Evolutionary conservation across 2,888 invertebrate genomes (phyloP).

Genomic region (Azorinus chamasolen): DNA sequence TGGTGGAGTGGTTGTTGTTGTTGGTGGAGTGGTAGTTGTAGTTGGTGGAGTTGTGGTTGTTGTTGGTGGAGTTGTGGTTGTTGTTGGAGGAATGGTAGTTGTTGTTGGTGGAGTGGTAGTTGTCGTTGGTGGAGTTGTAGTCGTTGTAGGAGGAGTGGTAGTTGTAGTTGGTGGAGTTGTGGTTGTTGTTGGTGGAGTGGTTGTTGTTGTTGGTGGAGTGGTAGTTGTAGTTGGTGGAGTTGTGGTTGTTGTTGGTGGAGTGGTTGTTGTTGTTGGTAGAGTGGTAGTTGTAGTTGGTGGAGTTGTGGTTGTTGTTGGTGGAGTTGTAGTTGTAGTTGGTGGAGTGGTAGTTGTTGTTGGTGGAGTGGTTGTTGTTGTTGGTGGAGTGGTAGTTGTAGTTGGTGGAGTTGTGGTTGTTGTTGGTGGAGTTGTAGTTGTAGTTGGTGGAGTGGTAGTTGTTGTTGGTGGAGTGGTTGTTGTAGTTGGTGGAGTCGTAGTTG

Average conservation of each 20-base stretch:
- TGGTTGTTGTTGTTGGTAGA: slow-evolving; percentile 3
- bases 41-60: too few relatives aligned
- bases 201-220: slow-evolving; percentile 2
- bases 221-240: slow-evolving; percentile 1
- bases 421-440: background rate
- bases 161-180: slow-evolving; percentile 1
- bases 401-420: background rate
- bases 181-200: background rate
- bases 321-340: slow-evolving; percentile 1
- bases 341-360: slow-evolving; percentile 4
- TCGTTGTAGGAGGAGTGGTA: background rate
- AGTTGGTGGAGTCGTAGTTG: slow-evolving; percentile 1
- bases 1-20: too few relatives aligned
- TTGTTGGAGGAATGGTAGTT: background rate
- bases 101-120: background rate
- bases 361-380: slow-evolving; percentile 7
- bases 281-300: background rate
- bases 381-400: slow-evolving; percentile 6
- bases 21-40: too few relatives aligned
- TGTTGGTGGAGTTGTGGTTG: too few relatives aligned
- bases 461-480: slow-evolving; percentile 7
- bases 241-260: slow-evolving; percentile 1
- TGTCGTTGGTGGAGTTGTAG: background rate
- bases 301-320: slow-evolving; percentile 6
- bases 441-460: slow-evolving; percentile 2